Conservation (phyloP, 1,140 invertebrate genomes). For the Apolygus lucorum region DNA sequence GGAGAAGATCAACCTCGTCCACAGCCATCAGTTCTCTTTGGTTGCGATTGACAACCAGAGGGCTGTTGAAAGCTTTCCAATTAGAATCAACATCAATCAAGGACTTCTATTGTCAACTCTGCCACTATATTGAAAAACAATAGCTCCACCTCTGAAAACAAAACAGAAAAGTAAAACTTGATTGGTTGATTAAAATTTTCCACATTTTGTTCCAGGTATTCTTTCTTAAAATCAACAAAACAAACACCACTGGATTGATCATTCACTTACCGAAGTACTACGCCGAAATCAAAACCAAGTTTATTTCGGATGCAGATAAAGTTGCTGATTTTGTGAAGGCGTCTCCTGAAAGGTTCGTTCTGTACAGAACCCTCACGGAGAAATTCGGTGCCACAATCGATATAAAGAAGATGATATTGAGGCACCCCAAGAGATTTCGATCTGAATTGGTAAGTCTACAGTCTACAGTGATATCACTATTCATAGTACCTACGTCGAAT, state of each 20-base stretch:
- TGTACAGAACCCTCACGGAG: conserved; percentile 45
- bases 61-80: too few species aligned
- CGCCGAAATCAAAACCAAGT: conserved; percentile 47
- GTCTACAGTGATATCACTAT: too few species aligned
- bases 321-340: conserved; percentile 48
- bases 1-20: too few species aligned
- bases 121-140: too few species aligned
- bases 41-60: too few species aligned
- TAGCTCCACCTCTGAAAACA: too few species aligned
- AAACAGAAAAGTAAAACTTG: too few species aligned
- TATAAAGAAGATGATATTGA: conserved; percentile 28
- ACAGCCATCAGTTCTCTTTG: too few species aligned
- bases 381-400: conserved; percentile 39
- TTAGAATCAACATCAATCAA: too few species aligned
- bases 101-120: too few species aligned
- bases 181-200: too few species aligned
- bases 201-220: background rate
- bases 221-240: conserved; percentile 39
- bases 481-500: too few species aligned
- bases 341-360: conserved; percentile 45
- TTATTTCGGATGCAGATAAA: conserved; percentile 45
- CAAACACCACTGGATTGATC: conserved; percentile 43
- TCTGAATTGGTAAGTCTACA: conserved; percentile 41
- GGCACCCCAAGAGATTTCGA: conserved; percentile 35
- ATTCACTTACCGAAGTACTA: conserved; percentile 54